Conservation (phyloP, 2,797 vertebrate species). For the Sorex maritimensis region DNA sequence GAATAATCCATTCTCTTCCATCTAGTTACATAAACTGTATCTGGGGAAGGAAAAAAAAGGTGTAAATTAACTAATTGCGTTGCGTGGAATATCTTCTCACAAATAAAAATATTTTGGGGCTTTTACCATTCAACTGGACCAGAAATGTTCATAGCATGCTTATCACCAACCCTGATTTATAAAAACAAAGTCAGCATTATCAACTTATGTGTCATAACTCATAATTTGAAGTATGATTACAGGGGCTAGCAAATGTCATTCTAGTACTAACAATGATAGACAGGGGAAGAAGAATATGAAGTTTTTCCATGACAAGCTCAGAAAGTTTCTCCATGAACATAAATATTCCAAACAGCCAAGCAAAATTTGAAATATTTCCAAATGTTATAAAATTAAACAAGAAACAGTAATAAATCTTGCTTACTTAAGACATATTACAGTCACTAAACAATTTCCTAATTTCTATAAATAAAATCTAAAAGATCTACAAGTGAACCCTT, state of each 20-base stretch:
- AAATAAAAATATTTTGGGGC: conserved; percentile 56
- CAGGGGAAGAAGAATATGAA: conserved; percentile 42
- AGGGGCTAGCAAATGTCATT: conserved; percentile 51
- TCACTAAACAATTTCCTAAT: conserved; percentile 61
- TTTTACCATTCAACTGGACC: conserved; percentile 50
- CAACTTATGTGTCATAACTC: conserved; percentile 32
- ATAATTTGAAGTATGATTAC: conserved; percentile 1
- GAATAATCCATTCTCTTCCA: conserved; percentile 93
- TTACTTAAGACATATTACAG: background rate
- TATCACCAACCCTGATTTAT: conserved; percentile 60
- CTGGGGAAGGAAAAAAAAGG: conserved; percentile 89
- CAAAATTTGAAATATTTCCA: conserved; percentile 73
- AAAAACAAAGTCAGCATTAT: conserved; percentile 61
- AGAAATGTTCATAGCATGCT: conserved; percentile 66
- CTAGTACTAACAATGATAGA: conserved; percentile 58
- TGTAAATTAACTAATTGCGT: conserved; percentile 82
- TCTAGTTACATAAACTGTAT: conserved; percentile 98
- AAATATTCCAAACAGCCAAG: conserved; percentile 73
- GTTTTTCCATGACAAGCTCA: conserved; percentile 66
- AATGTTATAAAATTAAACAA: conserved; percentile 66
- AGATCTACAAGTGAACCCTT: conserved; percentile 47
- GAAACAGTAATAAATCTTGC: conserved; percentile 33
- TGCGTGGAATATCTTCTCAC: conserved; percentile 22
- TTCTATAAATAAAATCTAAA: conserved; percentile 72
- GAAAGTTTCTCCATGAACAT: conserved; percentile 67